Evolutionary conservation across 2,113 vertebrate species (phyloP), one percentile per base, ranked within the genome.

Genomic region (Australoheros scitulus): DNA sequence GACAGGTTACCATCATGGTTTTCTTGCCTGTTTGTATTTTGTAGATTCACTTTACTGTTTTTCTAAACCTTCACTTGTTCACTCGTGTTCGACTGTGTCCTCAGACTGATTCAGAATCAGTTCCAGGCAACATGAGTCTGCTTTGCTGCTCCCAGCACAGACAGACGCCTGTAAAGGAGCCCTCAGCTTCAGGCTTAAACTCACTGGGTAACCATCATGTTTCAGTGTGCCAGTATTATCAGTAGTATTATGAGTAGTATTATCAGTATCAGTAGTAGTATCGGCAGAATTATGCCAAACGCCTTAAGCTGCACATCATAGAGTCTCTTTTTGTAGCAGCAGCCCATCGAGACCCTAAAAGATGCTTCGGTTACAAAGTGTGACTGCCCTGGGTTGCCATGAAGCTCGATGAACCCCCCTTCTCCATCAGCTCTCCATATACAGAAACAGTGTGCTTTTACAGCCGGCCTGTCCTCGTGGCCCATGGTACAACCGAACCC

Each of bases 301-400:
- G 34, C 6, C 6, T 34, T 26, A 0, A 47, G 3, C 8, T 68
- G 4, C 38, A 10, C 22, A 26, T 47, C 38, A 68, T 1, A 11
- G 5, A 68, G 17, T 47, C 0, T 14, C 5, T 15, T 47, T 47
- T 11, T 47, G 14, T 5, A 47, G 43, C 4, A 47, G 15, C 24
- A 47, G 43, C 43, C 43, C 43, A 47, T 2, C 14, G 13, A 14
- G 43, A 47, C 14, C 43, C 43, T 14, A 26, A 65, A 1, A 41
- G 2, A 43, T 1, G n/a, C 13, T 43, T 65, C 3, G n/a, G n/a
- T 65, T 41, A 9, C 61, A 41, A 22, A 24, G 7, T 10, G 43
- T 50, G 15, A 7, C 15, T 61, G 32, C 60, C 41, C 3, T 43
- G 11, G 41, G 38, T 38, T 36, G 34, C 34, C 58, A 17, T 14